Evolutionary conservation across 2,113 vertebrate genomes (phyloP).

Genomic region (Protobothrops mucrosquamatus): DNA sequence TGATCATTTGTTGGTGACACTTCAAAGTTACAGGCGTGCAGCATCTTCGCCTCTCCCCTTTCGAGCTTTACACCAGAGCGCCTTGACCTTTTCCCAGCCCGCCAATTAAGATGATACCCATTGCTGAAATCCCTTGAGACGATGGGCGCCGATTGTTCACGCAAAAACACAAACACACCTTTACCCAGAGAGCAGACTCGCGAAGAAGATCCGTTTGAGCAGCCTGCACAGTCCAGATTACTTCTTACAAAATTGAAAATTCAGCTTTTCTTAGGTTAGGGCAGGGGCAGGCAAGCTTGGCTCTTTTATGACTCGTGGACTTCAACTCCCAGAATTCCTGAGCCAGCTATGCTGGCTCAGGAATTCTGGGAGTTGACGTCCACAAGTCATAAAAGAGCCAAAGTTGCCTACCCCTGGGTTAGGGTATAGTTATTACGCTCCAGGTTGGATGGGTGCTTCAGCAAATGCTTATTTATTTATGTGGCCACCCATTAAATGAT

Average conservation of each 20-base stretch:
- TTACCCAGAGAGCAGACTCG: neutral
- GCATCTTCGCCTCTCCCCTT: conserved; percentile 53
- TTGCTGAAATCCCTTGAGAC: conserved; percentile 1
- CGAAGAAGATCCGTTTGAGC: neutral
- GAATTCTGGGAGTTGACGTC: too few species aligned
- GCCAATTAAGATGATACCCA: neutral
- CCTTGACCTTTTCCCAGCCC: conserved; percentile 68
- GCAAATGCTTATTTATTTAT: neutral
- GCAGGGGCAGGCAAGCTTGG: too few species aligned
- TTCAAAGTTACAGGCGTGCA: conserved; percentile 78
- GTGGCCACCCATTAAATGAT: too few species aligned
- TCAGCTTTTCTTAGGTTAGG: neutral
- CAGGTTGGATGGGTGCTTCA: neutral
- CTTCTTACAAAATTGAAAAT: neutral
- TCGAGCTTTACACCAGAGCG: conserved; percentile 58
- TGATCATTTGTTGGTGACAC: conserved; percentile 66
- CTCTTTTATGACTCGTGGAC: too few species aligned
- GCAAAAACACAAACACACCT: neutral
- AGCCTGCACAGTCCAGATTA: neutral
- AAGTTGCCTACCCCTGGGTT: too few species aligned
- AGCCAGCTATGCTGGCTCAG: too few species aligned
- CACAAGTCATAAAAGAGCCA: too few species aligned
- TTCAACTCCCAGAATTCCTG: too few species aligned
- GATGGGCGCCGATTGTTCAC: neutral
- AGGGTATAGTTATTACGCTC: neutral